These are phyloP conservation scores for Macaria liturata DNA, from an alignment of 2,888 invertebrate species.

Conservation along the genomic window DNA sequence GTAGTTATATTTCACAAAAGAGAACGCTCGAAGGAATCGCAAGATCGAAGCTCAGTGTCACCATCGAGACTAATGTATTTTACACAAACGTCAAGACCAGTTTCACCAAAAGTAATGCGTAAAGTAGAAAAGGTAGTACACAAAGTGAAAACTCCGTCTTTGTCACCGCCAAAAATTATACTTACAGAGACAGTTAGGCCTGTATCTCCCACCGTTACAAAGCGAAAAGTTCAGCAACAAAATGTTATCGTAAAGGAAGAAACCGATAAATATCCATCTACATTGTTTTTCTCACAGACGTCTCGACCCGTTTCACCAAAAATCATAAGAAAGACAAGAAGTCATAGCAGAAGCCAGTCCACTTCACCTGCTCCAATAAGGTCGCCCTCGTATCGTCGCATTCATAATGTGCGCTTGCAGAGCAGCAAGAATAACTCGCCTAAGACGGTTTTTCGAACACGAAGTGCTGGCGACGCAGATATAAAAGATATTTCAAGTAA, in stretches of 20 bases:
- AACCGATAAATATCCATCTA: conserved; percentile 50
- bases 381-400: conserved; percentile 87
- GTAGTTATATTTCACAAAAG: conserved; percentile 66
- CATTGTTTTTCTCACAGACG: conserved; percentile 68
- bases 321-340: conserved; percentile 47
- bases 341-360: conserved; percentile 69
- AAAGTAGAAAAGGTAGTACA: conserved; percentile 41
- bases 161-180: conserved; percentile 62
- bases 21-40: conserved; percentile 42
- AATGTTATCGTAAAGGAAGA: conserved; percentile 38
- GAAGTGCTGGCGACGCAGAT: conserved; percentile 86
- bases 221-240: conserved; percentile 41
- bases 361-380: conserved; percentile 84
- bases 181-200: conserved; percentile 68
- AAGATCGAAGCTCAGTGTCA: conserved; percentile 45
- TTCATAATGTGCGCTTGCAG: conserved; percentile 78
- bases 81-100: conserved; percentile 63
- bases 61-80: conserved; percentile 58
- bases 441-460: conserved; percentile 81
- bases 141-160: conserved; percentile 41
- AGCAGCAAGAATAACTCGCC: conserved; percentile 52
- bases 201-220: conserved; percentile 58
- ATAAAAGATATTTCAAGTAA: conserved; percentile 44
- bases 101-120: conserved; percentile 59
- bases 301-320: conserved; percentile 72